Conservation (phyloP, 1,140 invertebrate species). For the Penaeus japonicus region DNA sequence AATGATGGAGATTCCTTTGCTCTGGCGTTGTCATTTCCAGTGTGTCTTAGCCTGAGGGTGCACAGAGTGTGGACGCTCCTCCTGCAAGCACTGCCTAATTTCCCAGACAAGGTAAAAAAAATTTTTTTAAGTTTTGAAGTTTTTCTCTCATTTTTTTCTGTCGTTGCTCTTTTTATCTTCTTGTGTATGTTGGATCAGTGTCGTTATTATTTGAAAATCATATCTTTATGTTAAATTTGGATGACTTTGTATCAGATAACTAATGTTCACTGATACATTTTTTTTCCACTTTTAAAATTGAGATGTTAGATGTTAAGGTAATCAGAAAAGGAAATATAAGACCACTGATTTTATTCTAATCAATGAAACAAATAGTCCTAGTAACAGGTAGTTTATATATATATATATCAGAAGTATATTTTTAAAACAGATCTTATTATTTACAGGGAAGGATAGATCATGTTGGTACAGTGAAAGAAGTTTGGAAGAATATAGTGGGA, state of each 20-base stretch:
- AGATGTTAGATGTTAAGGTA: too few relatives aligned
- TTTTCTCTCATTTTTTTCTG: neutral
- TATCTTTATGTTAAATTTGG: too few relatives aligned
- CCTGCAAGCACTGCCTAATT: slow-evolving; percentile 10
- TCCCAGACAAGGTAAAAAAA: slow-evolving; percentile 17
- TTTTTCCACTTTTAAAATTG: too few relatives aligned
- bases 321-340: too few relatives aligned
- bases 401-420: neutral
- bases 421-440: neutral
- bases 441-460: slow-evolving; percentile 60
- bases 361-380: too few relatives aligned
- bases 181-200: too few relatives aligned
- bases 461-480: slow-evolving; percentile 70
- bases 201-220: too few relatives aligned
- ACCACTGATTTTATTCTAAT: too few relatives aligned
- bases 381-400: too few relatives aligned
- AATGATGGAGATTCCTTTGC: slow-evolving; percentile 42
- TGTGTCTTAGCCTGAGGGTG: slow-evolving; percentile 17
- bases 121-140: neutral
- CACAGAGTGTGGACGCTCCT: slow-evolving; percentile 43
- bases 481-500: slow-evolving; percentile 72
- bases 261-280: too few relatives aligned
- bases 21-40: slow-evolving; percentile 28
- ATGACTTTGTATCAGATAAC: too few relatives aligned
- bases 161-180: too few relatives aligned